Base-by-base conservation (phyloP, 2,888 invertebrate species). In the Aphidoletes aphidimyza region DNA sequence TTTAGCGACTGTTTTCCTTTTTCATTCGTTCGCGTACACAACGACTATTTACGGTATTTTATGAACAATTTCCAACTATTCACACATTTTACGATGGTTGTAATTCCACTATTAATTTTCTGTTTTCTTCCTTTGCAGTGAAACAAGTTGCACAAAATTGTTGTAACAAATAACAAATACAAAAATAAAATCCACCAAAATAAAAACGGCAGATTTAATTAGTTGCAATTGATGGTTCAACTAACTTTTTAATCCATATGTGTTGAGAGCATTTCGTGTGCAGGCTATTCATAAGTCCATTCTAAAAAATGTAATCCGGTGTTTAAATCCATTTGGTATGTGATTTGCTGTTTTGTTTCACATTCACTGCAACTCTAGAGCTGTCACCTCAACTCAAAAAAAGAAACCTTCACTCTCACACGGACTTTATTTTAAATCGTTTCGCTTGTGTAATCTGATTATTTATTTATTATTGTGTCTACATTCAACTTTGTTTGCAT, bases 1-100 rank as follows among this genome's bases (percentile, higher is more conserved):
- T 69, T 69, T 69, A 69, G 69, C 69, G 69, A 69, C 30, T 69
- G 69, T 69, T 69, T 69, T 26, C 69, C 11, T 69, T 69, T 69
- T 69, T n/a, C 9, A 22, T 54, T 19, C 47, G 19, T 26, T 54
- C 14, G 5, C 26, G n/a, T n/a, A 0, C 14, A 26, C 14, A n/a
- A 54, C 30, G 34, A 30, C 69, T 2, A 69, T 69, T 69, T 69
- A 30, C 14, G 69, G 69, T 69, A 69, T 69, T 69, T 69, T 69
- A 69, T 69, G 69, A 22, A 69, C 14, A 2, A 54, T 54, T 54
- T 69, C 14, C 26, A 54, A 69, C 69, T 69, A 69, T 69, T 69
- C 69, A 30, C 34, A 69, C 69, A 69, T 69, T 69, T 54, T 26
- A 69, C 69, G 69, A 30, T 30, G 34, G 69, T 69, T 69, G 22